phyloP scores from a whole-genome alignment of 2,888 invertebrate species.

The Dichetophora obliterata region DNA sequence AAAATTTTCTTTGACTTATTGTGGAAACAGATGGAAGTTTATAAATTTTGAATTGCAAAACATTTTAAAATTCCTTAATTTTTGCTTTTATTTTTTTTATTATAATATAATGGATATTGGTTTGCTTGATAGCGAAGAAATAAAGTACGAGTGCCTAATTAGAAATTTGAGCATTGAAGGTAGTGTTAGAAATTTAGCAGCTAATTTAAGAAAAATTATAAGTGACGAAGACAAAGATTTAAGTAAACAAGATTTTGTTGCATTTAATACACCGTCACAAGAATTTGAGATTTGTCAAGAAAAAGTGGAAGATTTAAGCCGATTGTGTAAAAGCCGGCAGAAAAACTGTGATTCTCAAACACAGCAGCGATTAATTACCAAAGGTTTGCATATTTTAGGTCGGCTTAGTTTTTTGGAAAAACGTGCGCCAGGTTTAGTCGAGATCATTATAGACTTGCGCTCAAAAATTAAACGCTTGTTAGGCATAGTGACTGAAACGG shows the following conservation, averaged over 20 bases:
- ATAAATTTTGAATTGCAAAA: no score
- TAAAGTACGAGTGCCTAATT: constrained; percentile 2
- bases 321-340: background rate
- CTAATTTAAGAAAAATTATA: background rate
- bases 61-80: background rate
- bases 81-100: no score
- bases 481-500: no score
- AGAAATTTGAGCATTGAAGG: background rate
- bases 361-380: background rate
- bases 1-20: background rate
- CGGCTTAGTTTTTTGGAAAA: background rate
- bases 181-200: background rate
- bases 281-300: background rate
- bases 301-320: background rate
- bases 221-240: background rate
- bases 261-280: background rate
- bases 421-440: background rate
- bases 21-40: no score
- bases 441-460: background rate
- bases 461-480: no score
- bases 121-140: constrained; percentile 8
- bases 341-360: background rate
- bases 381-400: background rate
- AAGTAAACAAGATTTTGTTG: background rate
- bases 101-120: constrained; percentile 3